Evolutionary conservation across 2,797 vertebrate species (phyloP), one percentile per base, ranked within the genome.

Genomic region (Enteromius afrohamiltoni): DNA sequence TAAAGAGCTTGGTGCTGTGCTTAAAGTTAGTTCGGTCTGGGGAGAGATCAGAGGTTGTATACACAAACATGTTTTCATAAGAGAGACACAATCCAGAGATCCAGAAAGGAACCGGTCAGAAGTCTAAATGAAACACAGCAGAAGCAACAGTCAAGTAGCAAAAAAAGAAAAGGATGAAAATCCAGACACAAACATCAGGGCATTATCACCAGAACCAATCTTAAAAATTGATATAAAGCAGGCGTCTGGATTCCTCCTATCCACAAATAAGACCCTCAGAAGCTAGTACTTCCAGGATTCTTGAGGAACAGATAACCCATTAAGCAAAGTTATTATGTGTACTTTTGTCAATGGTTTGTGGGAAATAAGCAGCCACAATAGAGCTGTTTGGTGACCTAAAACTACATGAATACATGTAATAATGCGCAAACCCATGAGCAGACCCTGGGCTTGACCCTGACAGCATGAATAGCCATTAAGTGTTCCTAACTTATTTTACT

Each of bases 101-200:
- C 77, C 83, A 82, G 79, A 82, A 71, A 53, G 70, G 58, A 85
- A 77, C 42, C 21, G 53, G 60, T 85, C 65, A 84, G 79, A 79
- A 73, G 80, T 76, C n/a, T 49, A 76, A 67, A 75, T 40, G n/a
- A 62, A 55, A 82, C 55, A 0, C 31, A 77, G 64, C 71, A 67
- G 76, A 82, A 31, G 67, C 67, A 64, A 77, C 37, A 37, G 77
- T 68, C 49, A 65, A 34, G 26, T 7, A n/a, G 21, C n/a, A 78
- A 47, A 14, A 13, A 70, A 47, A 45, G 19, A 2, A 29, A 51
- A 82, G 31, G 65, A 31, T 26, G n/a, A 80, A 67, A 83, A 31
- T 34, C 34, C 29, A 82, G 74, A 85, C 74, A 64, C 58, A 83
- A 85, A 77, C 37, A 23, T 11, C 21, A n/a, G 40, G 45, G 42